Conservation (phyloP, 2,797 vertebrate species). For the Gila robusta region DNA sequence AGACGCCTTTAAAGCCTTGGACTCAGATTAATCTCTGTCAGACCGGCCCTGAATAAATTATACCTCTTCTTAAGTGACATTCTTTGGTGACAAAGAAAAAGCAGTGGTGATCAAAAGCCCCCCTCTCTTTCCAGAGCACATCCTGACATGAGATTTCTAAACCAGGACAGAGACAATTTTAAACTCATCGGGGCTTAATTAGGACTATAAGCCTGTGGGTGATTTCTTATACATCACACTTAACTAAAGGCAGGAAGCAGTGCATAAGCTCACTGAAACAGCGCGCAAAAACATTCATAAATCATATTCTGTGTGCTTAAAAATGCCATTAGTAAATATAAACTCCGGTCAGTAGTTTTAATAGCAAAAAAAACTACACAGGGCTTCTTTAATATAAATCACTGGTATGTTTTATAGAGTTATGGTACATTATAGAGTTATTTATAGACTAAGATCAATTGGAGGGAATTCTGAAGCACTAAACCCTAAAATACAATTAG, state of each 20-base stretch:
- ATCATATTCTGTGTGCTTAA: conserved; percentile 12
- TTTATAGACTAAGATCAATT: background rate
- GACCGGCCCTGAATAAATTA: conserved; percentile 48
- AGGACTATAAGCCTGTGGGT: conserved; percentile 52
- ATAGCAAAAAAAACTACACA: background rate
- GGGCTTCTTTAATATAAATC: background rate
- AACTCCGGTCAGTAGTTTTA: conserved; percentile 7
- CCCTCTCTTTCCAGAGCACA: conserved; percentile 35
- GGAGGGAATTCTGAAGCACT: background rate
- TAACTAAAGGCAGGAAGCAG: conserved; percentile 44
- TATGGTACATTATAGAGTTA: background rate
- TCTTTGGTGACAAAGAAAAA: conserved; percentile 42
- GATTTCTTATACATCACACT: conserved; percentile 49
- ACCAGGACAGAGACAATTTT: conserved; percentile 55
- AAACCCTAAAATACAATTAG: conserved; percentile 14
- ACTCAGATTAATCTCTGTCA: conserved; percentile 48
- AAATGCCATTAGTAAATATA: conserved; percentile 19
- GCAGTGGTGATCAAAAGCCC: conserved; percentile 47
- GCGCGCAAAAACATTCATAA: conserved; percentile 25
- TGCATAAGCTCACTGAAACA: conserved; percentile 39
- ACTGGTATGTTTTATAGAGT: background rate
- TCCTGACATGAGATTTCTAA: conserved; percentile 49
- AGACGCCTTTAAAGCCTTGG: conserved; percentile 18
- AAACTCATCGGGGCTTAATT: conserved; percentile 57
- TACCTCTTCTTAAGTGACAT: conserved; percentile 39